Conservation (phyloP, 2,113 vertebrate species). For the Zootoca vivipara region DNA sequence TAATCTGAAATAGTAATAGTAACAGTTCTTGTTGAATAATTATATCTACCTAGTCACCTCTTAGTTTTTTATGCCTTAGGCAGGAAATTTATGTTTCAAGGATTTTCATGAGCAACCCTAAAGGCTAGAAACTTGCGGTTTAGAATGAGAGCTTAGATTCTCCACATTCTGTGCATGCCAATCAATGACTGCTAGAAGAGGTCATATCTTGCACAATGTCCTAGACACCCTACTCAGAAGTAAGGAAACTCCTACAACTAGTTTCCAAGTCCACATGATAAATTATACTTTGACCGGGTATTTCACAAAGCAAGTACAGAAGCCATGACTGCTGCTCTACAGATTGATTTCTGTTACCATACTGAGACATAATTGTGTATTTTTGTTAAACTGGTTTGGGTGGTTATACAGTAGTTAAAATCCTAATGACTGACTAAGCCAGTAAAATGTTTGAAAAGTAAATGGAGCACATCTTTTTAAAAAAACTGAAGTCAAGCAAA, state of each 20-base stretch:
- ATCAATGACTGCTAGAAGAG: not conserved
- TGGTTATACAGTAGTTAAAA: not conserved
- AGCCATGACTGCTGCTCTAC: not conserved
- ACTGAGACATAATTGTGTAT: not conserved
- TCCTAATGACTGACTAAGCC: accelerated
- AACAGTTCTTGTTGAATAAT: too few relatives aligned
- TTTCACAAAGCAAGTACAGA: slow-evolving; percentile 13
- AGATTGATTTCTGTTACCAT: not conserved
- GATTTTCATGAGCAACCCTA: not conserved
- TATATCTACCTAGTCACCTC: not conserved
- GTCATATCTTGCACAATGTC: not conserved
- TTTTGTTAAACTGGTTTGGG: slow-evolving; percentile 7
- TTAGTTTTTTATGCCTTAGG: not conserved
- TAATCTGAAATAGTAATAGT: not conserved
- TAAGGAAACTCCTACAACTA: slow-evolving; percentile 13
- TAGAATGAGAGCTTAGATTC: not conserved
- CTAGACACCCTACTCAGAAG: not conserved
- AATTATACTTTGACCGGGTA: not conserved
- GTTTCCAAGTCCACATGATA: not conserved
- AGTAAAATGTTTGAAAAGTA: accelerated
- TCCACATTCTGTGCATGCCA: slow-evolving; percentile 5
- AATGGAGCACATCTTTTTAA: not conserved
- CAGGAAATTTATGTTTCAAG: not conserved
- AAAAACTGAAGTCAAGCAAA: slow-evolving; percentile 40
- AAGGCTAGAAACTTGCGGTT: slow-evolving; percentile 21